Conservation (phyloP, 2,888 invertebrate genomes). For the Yponomeuta malinellus region DNA sequence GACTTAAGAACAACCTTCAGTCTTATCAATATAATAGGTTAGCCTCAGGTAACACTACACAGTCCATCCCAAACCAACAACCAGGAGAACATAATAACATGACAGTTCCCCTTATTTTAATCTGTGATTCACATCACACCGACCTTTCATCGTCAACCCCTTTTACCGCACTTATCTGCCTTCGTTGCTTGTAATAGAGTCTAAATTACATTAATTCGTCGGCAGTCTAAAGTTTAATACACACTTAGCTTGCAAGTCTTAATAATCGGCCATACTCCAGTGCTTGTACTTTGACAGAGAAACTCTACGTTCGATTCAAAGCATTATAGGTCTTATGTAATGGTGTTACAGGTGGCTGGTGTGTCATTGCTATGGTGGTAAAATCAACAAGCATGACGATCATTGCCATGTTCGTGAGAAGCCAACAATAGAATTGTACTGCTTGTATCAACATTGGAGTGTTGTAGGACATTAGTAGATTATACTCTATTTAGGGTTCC, state of each 20-base stretch:
- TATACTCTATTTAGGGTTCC: background rate
- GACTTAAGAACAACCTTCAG: no score
- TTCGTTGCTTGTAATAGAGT: background rate
- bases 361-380: background rate
- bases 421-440: background rate
- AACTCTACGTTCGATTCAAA: background rate
- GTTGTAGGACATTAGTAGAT: background rate
- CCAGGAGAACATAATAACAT: no score
- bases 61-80: no score
- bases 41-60: no score
- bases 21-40: no score
- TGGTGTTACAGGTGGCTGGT: background rate
- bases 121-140: background rate
- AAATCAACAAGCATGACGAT: background rate
- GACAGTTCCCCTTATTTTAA: background rate
- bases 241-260: background rate
- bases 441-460: background rate
- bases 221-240: background rate
- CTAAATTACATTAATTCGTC: background rate
- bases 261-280: background rate
- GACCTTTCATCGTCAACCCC: background rate
- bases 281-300: background rate
- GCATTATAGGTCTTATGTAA: background rate
- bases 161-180: background rate
- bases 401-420: conserved; percentile 1